Conservation (phyloP, 2,797 vertebrate genomes). For the Propithecus perrieri region DNA sequence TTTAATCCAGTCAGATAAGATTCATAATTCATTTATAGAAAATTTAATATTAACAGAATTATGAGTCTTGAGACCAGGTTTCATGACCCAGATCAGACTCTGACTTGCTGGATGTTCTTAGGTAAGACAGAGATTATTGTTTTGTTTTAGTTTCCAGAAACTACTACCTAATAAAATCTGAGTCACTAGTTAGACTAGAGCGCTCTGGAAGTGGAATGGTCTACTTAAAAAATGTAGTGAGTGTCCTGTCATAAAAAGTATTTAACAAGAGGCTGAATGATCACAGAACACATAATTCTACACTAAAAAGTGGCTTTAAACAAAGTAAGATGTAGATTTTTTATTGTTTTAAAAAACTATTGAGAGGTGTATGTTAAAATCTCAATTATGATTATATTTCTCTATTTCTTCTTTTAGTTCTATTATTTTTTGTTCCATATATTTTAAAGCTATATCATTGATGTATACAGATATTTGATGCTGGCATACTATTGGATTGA, state of each 20-base stretch:
- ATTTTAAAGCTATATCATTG: background rate
- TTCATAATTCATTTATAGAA: background rate
- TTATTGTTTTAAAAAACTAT: background rate
- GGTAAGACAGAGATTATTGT: background rate
- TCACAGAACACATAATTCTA: background rate
- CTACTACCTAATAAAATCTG: background rate
- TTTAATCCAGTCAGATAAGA: slow-evolving; percentile 11
- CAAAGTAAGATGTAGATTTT: background rate
- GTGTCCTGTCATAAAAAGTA: background rate
- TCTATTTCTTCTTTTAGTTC: background rate
- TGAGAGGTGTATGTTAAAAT: background rate
- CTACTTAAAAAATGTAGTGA: background rate
- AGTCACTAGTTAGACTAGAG: background rate
- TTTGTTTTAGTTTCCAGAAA: background rate
- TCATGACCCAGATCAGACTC: background rate
- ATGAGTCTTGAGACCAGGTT: background rate
- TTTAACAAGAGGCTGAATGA: background rate
- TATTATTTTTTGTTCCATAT: background rate
- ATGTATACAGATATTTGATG: background rate
- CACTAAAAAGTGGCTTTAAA: background rate
- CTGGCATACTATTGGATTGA: background rate
- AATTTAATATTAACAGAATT: background rate
- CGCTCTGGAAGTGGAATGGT: background rate
- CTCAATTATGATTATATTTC: background rate
- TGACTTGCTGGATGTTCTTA: background rate